Percentiles rank a stretch among this genome's conserved stretches.
Evolutionary conservation across 2,888 invertebrate species (phyloP).

Genomic region (Hylaea fasciaria): DNA sequence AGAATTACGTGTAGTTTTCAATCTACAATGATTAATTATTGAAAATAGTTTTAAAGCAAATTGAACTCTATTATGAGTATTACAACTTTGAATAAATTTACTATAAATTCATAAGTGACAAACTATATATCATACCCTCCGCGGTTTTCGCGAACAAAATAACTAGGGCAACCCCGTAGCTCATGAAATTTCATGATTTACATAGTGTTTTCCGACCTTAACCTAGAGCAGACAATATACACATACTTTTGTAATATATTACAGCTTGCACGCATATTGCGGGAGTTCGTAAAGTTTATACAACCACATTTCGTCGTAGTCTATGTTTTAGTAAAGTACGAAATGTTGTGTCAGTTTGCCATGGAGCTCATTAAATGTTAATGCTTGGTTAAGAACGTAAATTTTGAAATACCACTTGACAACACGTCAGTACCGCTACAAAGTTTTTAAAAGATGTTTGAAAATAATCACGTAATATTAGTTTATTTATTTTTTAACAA

Average conservation of each 20-base stretch:
- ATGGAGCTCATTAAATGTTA: constrained; percentile 14
- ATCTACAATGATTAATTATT: no score
- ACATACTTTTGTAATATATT: constrained; percentile 37
- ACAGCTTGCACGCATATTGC: constrained; percentile 34
- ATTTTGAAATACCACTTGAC: no score
- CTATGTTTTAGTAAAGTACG: constrained; percentile 22
- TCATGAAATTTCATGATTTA: constrained; percentile 24
- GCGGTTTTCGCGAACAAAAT: neutral
- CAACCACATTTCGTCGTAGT: constrained; percentile 15
- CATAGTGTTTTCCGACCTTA: constrained; percentile 7
- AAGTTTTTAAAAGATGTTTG: no score
- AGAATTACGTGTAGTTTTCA: no score
- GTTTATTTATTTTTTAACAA: no score
- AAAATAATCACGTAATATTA: no score
- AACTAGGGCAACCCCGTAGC: constrained; percentile 2
- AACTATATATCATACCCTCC: neutral
- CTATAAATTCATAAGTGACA: neutral
- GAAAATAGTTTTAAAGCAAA: no score
- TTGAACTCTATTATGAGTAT: no score
- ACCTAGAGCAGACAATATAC: constrained; percentile 5
- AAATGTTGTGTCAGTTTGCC: constrained; percentile 11
- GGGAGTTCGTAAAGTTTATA: constrained; percentile 41
- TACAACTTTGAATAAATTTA: no score
- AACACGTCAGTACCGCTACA: no score
- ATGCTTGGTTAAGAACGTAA: no score